A percentile compares a stretch with the other conserved stretches of the same genome.
Evolutionary conservation across 1,140 invertebrate species (phyloP).

Genomic region (Ceratina australensis): DNA sequence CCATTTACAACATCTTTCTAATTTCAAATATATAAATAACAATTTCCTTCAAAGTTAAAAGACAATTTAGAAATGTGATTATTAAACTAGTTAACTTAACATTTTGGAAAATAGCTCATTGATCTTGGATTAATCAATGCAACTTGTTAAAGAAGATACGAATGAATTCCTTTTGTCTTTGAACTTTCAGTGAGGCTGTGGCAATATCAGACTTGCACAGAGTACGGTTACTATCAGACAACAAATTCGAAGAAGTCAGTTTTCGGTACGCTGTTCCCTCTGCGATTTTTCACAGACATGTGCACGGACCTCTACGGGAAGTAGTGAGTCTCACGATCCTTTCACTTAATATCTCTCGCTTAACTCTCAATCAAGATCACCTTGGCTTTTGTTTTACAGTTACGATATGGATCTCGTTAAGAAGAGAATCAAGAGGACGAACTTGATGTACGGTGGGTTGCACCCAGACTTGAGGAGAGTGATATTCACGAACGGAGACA

Average conservation of each 20-base stretch:
- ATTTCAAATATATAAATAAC: too few relatives aligned
- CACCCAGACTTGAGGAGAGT: constrained; percentile 81
- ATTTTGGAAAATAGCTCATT: too few relatives aligned
- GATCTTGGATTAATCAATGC: not conserved
- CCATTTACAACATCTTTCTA: too few relatives aligned
- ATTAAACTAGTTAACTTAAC: too few relatives aligned
- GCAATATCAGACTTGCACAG: constrained; percentile 91
- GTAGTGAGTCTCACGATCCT: constrained; percentile 69
- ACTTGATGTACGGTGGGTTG: constrained; percentile 82
- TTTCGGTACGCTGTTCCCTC: constrained; percentile 83
- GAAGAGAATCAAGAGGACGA: constrained; percentile 80
- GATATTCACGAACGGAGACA: constrained; percentile 83
- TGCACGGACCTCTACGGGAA: constrained; percentile 85
- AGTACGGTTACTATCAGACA: constrained; percentile 91
- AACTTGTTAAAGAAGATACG: not conserved
- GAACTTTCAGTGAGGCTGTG: constrained; percentile 82
- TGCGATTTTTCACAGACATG: constrained; percentile 83
- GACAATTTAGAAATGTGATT: too few relatives aligned
- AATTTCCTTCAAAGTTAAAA: too few relatives aligned
- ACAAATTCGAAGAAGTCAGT: constrained; percentile 82
- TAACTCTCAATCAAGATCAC: too few relatives aligned
- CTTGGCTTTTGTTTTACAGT: constrained; percentile 65
- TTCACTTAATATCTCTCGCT: too few relatives aligned
- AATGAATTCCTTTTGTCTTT: not conserved
- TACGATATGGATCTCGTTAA: constrained; percentile 78